A percentile compares a stretch with the other conserved stretches of the same genome.
Evolutionary conservation across 2,797 vertebrate species (phyloP).

Genomic region (Gambusia yucatana): DNA sequence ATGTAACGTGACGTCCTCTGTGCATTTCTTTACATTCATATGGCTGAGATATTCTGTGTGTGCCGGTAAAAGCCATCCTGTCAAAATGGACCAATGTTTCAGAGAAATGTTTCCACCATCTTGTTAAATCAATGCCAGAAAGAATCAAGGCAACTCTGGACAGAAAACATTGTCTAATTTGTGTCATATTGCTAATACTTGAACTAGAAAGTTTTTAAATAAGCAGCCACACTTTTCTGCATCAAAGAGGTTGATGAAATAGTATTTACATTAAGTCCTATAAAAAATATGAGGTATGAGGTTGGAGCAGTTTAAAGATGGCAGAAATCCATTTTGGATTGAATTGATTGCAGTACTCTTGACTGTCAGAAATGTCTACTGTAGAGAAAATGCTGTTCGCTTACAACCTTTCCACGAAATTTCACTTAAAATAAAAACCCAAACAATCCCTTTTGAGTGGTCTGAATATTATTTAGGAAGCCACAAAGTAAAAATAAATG

Average conservation of each 20-base stretch:
- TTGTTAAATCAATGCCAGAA: not conserved
- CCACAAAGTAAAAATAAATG: conserved; percentile 7
- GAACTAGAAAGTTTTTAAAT: not conserved
- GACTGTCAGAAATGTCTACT: not conserved
- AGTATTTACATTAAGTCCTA: not conserved
- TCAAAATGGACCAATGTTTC: not conserved
- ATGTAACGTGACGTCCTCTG: not conserved
- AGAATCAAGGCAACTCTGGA: not conserved
- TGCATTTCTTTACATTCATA: not conserved
- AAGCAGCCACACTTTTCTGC: not conserved
- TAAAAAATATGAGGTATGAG: not conserved
- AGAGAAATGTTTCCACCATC: not conserved
- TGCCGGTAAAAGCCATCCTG: not conserved
- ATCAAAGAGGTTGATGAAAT: not conserved
- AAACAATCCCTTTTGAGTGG: not conserved
- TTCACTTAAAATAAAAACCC: not conserved
- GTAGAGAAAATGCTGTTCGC: not conserved
- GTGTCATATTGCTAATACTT: not conserved
- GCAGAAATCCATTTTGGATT: not conserved
- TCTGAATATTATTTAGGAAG: not conserved
- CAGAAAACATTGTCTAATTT: not conserved
- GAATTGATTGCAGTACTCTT: not conserved
- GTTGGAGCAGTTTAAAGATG: not conserved
- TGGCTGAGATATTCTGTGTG: not conserved
- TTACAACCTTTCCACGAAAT: not conserved